Base-by-base conservation (phyloP, 2,888 invertebrate genomes). In the Bellardia bayeri region DNA sequence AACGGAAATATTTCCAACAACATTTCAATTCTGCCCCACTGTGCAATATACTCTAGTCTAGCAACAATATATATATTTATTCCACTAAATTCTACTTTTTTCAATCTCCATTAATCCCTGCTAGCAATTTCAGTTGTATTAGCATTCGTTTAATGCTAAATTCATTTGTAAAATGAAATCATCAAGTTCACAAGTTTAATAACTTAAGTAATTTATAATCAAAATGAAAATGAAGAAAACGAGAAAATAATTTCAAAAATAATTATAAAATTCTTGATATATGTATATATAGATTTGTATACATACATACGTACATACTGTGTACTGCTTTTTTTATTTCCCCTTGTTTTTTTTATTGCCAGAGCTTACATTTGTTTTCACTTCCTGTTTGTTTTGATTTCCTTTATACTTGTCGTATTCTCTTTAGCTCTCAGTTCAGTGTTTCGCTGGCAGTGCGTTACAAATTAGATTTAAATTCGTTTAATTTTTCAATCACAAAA, bases 401-500 rank as follows among this genome's bases (percentile, higher is more conserved):
- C 54, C 69, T 54, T 76, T 42, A 33, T 51, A 51, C 51, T 33
- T 40, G 6, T n/a, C 51, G 56, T 75, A 13, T 11, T 40, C 37
- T 40, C 13, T 42, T 7, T 56, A 40, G 13, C 37, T 37, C 37
- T 37, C 37, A 1, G 11, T 54, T 54, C 9, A 56, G 3, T 13
- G 13, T 61, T 68, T 30, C 3, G 37, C 69, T 37, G 16, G 61
- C 14, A 56, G 58, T 61, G 66, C 82, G 76, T 76, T 82, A 49
- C 68, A 87, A 87, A 87, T 81, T 87, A 64, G 51, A 69, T 85
- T 85, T 79, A 79, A 85, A 82, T 74, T 85, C 78, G 63, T 82
- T 82, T 85, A 87, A 85, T 85, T 79, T 82, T 87, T 82, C 78
- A 82, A 82, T 87, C 84, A 82, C 42, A 72, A 78, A 81, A 9